Conservation (phyloP, 2,888 invertebrate genomes). For the Diloba caeruleocephala region DNA sequence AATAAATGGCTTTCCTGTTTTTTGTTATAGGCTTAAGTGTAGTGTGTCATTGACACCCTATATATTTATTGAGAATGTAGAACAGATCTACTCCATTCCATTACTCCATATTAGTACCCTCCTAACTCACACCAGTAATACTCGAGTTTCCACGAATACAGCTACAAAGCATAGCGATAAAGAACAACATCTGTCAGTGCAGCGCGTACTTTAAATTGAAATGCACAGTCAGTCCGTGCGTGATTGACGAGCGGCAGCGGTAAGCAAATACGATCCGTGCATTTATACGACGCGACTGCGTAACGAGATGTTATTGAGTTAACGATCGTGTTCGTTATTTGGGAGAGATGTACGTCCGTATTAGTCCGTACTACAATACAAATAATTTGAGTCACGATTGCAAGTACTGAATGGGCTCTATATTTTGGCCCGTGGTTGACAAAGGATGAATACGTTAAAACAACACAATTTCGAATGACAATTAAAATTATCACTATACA, state of each 20-base stretch:
- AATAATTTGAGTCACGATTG: no score
- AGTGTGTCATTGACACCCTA: no score
- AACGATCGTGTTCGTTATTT: constrained; percentile 8
- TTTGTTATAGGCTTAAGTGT: no score
- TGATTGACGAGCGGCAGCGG: constrained; percentile 87
- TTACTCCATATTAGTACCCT: constrained; percentile 2
- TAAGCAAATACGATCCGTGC: constrained; percentile 79
- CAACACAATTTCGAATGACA: no score
- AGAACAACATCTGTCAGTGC: constrained; percentile 51
- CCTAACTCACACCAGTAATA: neutral
- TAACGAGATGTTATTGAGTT: constrained; percentile 41
- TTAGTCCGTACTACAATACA: no score
- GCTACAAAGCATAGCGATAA: constrained; percentile 41
- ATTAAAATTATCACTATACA: no score
- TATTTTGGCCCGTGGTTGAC: no score
- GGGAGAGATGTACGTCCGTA: neutral
- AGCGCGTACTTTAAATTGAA: constrained; percentile 76
- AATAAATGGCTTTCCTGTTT: no score
- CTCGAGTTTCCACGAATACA: neutral
- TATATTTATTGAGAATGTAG: no score
- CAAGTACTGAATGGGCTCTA: no score
- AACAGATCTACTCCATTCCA: no score
- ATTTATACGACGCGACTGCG: constrained; percentile 67
- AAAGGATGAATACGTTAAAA: no score
- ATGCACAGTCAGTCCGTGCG: constrained; percentile 85